Evolutionary conservation across 2,888 invertebrate species (phyloP).

Genomic region (Ptilodon capucinus): DNA sequence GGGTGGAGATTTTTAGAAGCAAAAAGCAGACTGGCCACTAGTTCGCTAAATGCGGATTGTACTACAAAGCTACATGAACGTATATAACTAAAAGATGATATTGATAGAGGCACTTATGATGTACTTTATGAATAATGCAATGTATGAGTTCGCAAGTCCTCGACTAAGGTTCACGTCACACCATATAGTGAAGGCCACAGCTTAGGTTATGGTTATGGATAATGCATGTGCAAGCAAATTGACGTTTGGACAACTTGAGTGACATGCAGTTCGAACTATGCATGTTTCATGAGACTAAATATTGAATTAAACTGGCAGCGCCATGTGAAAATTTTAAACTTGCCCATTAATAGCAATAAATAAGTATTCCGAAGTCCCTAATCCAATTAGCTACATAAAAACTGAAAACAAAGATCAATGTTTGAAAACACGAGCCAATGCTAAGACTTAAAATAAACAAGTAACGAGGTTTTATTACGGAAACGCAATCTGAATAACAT

Average conservation of each 20-base stretch:
- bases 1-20: conserved; percentile 14
- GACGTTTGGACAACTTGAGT: conserved; percentile 19
- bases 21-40: conserved; percentile 4
- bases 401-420: too few species aligned
- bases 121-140: not conserved
- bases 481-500: not conserved
- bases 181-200: conserved; percentile 14
- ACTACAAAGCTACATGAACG: not conserved
- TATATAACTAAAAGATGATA: not conserved
- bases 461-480: conserved; percentile 2
- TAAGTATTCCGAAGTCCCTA: too few species aligned
- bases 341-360: not conserved
- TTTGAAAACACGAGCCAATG: not conserved
- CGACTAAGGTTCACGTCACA: conserved; percentile 6
- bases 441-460: not conserved
- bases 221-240: conserved; percentile 14
- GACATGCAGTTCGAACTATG: conserved; percentile 28
- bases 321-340: conserved; percentile 8
- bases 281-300: conserved; percentile 26
- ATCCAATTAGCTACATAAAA: too few species aligned
- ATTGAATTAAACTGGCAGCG: conserved; percentile 20
- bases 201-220: not conserved
- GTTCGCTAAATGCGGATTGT: conserved; percentile 2
- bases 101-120: not conserved
- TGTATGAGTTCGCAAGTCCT: not conserved